Percentiles rank a stretch among this genome's conserved stretches.
Evolutionary conservation across 2,888 invertebrate species (phyloP).

Genomic region (Trissolcus japonicus): DNA sequence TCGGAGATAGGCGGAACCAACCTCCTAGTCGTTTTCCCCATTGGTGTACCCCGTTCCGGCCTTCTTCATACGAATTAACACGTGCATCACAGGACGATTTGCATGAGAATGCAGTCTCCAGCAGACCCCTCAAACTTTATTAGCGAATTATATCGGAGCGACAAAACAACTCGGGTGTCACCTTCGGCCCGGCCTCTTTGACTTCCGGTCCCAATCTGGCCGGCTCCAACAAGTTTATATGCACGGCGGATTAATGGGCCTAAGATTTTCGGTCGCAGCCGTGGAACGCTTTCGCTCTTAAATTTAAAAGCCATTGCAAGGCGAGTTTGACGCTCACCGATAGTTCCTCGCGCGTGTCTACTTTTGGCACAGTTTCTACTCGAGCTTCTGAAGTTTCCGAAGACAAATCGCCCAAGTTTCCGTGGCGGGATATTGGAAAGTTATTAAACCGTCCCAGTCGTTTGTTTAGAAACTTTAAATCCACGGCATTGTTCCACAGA

Average conservation of each 20-base stretch:
- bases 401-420: constrained; percentile 18
- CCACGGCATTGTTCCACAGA: not conserved
- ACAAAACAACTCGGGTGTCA: constrained; percentile 42
- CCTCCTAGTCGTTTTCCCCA: not conserved
- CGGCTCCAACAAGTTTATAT: constrained; percentile 14
- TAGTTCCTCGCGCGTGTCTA: constrained; percentile 9
- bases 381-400: not conserved
- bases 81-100: constrained; percentile 39
- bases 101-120: constrained; percentile 34
- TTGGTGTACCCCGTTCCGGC: not conserved
- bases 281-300: constrained; percentile 23
- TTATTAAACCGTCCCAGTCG: constrained; percentile 16
- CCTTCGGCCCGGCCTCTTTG: constrained; percentile 36
- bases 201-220: constrained; percentile 28
- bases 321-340: constrained; percentile 29
- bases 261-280: not conserved
- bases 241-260: constrained; percentile 3
- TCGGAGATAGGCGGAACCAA: not conserved
- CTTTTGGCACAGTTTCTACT: constrained; percentile 15
- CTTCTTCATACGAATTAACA: constrained; percentile 25
- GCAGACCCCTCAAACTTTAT: constrained; percentile 16
- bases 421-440: constrained; percentile 15
- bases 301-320: constrained; percentile 42
- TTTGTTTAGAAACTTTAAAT: constrained; percentile 6
- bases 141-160: constrained; percentile 37